A percentile compares a stretch with the other conserved stretches of the same genome.
Evolutionary conservation across 2,888 invertebrate species (phyloP).

Genomic region (Drosophila quinaria): DNA sequence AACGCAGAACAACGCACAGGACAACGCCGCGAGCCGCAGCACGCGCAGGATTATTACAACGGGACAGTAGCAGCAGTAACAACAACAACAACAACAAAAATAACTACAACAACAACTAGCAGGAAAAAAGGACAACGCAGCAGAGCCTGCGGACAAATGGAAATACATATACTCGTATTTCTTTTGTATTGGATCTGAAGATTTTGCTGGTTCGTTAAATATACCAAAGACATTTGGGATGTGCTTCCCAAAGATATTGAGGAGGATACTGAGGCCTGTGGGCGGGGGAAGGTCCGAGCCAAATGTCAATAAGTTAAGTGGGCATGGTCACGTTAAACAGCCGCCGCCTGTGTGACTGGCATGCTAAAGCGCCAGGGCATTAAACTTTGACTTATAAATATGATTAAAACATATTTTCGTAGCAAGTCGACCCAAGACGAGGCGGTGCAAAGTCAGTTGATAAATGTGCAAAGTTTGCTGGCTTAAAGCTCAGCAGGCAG

Average conservation of each 20-base stretch:
- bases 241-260: conserved; percentile 11
- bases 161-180: conserved; percentile 53
- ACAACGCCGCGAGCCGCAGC: conserved; percentile 71
- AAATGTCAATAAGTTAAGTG: conserved; percentile 82
- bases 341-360: conserved; percentile 59
- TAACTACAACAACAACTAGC: conserved; percentile 14
- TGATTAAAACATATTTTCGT: conserved; percentile 78
- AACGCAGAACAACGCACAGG: conserved; percentile 57
- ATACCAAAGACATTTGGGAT: conserved; percentile 63
- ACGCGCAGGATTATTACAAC: conserved; percentile 73
- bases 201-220: conserved; percentile 82
- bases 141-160: conserved; percentile 46
- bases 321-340: conserved; percentile 65
- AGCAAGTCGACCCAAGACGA: conserved; percentile 13
- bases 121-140: conserved; percentile 52
- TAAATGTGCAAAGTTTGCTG: conserved; percentile 72
- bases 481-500: conserved; percentile 67
- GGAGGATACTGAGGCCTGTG: not conserved
- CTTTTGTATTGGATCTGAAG: conserved; percentile 67
- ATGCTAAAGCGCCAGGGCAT: conserved; percentile 48
- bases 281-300: conserved; percentile 18
- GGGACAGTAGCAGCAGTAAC: conserved; percentile 44
- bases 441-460: conserved; percentile 50
- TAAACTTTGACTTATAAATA: conserved; percentile 78
- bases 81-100: conserved; percentile 29